A percentile compares a stretch with the other conserved stretches of the same genome.
Conservation (phyloP, 2,113 vertebrate genomes). For the Notothenia rossii region DNA sequence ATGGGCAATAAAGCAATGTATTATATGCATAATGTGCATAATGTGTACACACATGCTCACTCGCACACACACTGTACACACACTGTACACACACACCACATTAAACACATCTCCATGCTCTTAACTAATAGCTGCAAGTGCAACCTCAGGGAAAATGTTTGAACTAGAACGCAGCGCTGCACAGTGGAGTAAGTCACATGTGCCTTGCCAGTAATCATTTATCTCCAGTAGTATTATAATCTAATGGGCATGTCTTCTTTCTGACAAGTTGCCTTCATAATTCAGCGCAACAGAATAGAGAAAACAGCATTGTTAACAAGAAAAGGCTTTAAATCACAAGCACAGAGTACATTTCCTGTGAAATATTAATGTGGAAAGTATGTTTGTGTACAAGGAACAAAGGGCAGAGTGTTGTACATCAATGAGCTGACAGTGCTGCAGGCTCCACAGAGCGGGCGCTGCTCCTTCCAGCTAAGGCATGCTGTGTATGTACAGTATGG, state of each 20-base stretch:
- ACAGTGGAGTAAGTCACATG: slow-evolving; percentile 66
- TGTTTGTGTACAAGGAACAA: slow-evolving; percentile 85
- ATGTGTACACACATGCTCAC: slow-evolving; percentile 52
- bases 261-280: slow-evolving; percentile 80
- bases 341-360: slow-evolving; percentile 80
- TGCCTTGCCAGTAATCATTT: slow-evolving; percentile 76
- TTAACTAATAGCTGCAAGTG: slow-evolving; percentile 76
- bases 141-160: slow-evolving; percentile 73
- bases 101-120: slow-evolving; percentile 59
- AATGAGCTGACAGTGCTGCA: slow-evolving; percentile 79
- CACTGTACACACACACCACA: slow-evolving; percentile 31
- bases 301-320: slow-evolving; percentile 85
- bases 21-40: slow-evolving; percentile 70
- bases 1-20: slow-evolving; percentile 40
- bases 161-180: slow-evolving; percentile 54
- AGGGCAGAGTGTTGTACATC: slow-evolving; percentile 85
- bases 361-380: slow-evolving; percentile 87
- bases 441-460: slow-evolving; percentile 69
- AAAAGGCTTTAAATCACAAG: slow-evolving; percentile 86
- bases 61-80: slow-evolving; percentile 14
- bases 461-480: slow-evolving; percentile 75
- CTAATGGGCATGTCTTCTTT: slow-evolving; percentile 71
- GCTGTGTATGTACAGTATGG: slow-evolving; percentile 56
- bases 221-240: slow-evolving; percentile 74
- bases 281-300: slow-evolving; percentile 79